Percentiles rank a stretch among this genome's conserved stretches.
phyloP scores from a whole-genome alignment of 2,797 vertebrate species.

The Characodon lateralis region DNA sequence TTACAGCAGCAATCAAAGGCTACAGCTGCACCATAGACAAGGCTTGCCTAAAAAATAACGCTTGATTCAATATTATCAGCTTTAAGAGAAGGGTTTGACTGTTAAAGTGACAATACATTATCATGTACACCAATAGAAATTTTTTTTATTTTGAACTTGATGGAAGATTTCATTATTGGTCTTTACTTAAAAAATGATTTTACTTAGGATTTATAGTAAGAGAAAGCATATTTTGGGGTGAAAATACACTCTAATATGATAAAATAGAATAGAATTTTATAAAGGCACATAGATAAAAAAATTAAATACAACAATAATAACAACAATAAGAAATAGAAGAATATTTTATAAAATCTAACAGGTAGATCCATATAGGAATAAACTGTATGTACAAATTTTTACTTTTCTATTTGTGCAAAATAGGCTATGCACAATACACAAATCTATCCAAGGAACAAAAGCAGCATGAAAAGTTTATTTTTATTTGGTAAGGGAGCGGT shows the following conservation, averaged over 20 bases:
- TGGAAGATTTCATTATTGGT: neutral
- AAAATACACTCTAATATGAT: neutral
- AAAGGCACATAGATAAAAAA: neutral
- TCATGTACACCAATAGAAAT: rapidly evolving
- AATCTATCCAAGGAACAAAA: neutral
- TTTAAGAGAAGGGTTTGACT: neutral
- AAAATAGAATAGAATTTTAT: neutral
- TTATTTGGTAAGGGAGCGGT: neutral
- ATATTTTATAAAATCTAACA: neutral
- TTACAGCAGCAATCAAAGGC: slow-evolving; percentile 4
- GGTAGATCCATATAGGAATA: neutral
- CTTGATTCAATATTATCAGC: neutral
- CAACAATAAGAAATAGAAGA: neutral
- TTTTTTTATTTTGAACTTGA: neutral
- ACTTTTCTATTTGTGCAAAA: neutral
- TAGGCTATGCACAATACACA: neutral
- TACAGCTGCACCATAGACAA: slow-evolving; percentile 24
- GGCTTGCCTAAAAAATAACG: neutral
- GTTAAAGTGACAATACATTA: neutral
- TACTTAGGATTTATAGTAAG: neutral
- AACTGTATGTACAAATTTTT: neutral
- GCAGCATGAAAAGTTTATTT: neutral
- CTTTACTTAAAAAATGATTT: neutral
- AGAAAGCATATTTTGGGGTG: neutral
- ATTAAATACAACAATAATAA: neutral